Evolutionary conservation across 2,797 vertebrate genomes (phyloP).

Genomic region (Onychomys torridus): DNA sequence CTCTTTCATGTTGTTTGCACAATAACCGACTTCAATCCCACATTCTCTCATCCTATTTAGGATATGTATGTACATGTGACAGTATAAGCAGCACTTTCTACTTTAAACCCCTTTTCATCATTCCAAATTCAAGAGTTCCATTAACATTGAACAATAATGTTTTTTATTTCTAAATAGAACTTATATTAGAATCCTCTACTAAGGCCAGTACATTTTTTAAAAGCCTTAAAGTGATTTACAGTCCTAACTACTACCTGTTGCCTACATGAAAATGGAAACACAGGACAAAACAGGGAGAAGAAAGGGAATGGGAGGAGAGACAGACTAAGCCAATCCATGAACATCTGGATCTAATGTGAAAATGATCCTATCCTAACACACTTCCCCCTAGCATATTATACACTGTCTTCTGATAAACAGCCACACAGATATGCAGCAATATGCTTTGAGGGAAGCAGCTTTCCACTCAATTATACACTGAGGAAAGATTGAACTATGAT

Average conservation of each 20-base stretch:
- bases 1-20: background rate
- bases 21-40: background rate
- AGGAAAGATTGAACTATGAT: background rate
- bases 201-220: background rate
- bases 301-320: background rate
- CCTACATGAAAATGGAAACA: background rate
- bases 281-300: background rate
- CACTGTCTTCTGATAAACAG: no score
- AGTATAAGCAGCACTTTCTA: background rate
- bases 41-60: background rate
- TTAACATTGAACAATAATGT: background rate
- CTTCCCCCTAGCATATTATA: no score
- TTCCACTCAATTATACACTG: no score
- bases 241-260: background rate
- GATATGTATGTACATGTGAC: background rate
- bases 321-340: no score
- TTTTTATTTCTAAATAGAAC: constrained; percentile 40
- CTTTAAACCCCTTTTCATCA: constrained; percentile 12
- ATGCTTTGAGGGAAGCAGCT: no score
- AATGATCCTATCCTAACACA: no score
- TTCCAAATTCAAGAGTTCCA: constrained; percentile 1
- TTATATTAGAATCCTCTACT: background rate
- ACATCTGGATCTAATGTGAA: no score
- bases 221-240: background rate
- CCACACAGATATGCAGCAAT: no score